phyloP scores from a whole-genome alignment of 2,797 vertebrate species.

The Etheostoma nigrum region DNA sequence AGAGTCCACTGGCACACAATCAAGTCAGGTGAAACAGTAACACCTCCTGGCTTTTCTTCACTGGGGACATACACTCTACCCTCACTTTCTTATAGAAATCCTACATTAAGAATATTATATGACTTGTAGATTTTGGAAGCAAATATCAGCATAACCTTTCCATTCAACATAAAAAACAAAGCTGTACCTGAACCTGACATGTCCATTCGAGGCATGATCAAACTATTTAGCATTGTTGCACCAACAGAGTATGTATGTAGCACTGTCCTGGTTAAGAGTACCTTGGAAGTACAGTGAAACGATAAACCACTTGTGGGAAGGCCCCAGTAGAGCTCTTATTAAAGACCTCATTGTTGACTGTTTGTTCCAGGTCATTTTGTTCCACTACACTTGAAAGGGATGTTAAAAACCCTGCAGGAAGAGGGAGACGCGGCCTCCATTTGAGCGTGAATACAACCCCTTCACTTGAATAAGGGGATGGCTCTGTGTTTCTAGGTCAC shows the following conservation, averaged over 20 bases:
- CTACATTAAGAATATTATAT: background rate
- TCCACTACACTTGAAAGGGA: conserved; percentile 77
- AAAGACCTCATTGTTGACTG: conserved; percentile 83
- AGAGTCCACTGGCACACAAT: conserved; percentile 62
- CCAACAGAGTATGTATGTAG: conserved; percentile 3
- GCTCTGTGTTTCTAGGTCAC: conserved; percentile 79
- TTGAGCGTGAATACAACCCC: conserved; percentile 64
- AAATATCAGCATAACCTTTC: background rate
- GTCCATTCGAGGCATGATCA: background rate
- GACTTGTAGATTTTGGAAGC: background rate
- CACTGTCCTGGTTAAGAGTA: conserved; percentile 36
- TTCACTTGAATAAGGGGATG: conserved; percentile 70
- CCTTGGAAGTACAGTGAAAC: conserved; percentile 66
- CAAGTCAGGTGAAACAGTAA: conserved; percentile 69
- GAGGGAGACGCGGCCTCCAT: conserved; percentile 53
- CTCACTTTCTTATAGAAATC: conserved; percentile 1
- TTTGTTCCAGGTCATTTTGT: conserved; percentile 83
- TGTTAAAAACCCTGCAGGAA: conserved; percentile 64
- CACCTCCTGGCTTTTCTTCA: conserved; percentile 60
- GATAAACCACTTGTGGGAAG: conserved; percentile 75
- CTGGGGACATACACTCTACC: background rate
- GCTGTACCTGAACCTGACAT: background rate
- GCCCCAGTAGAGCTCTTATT: conserved; percentile 70
- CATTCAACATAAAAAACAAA: background rate
- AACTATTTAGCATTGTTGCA: conserved; percentile 5